These are phyloP conservation scores for Vespertilio murinus DNA, from an alignment of 2,797 vertebrate genomes.

Conservation along the genomic window DNA sequence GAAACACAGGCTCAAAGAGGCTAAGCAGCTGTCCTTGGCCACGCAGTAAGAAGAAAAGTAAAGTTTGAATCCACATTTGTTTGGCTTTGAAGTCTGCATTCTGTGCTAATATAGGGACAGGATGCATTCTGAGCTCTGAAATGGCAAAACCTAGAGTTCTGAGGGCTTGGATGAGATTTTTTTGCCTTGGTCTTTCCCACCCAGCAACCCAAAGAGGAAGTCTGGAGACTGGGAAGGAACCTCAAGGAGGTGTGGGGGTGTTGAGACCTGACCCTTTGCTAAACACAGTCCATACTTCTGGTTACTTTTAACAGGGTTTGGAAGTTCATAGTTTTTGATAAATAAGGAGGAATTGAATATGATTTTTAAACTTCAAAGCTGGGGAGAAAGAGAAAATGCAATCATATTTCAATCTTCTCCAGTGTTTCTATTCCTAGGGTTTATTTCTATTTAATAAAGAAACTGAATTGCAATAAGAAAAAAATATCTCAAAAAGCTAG, in stretches of 20 bases:
- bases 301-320: neutral
- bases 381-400: neutral
- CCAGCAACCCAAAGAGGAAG: neutral
- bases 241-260: neutral
- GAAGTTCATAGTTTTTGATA: neutral
- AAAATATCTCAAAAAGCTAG: neutral
- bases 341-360: slow-evolving; percentile 10
- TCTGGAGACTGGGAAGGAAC: neutral
- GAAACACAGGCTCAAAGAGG: neutral
- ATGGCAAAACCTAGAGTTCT: neutral
- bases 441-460: slow-evolving; percentile 29
- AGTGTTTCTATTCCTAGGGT: neutral
- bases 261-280: neutral
- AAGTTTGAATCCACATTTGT: neutral
- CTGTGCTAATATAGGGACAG: neutral
- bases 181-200: neutral
- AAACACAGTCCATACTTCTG: neutral
- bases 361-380: slow-evolving; percentile 16
- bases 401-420: slow-evolving; percentile 18
- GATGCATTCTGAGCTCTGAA: fast-evolving
- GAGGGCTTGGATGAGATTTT: neutral
- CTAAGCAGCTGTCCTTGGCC: neutral
- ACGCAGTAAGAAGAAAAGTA: neutral
- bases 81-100: neutral
- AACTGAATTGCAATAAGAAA: neutral